Percentiles rank a stretch among this genome's conserved stretches.
Evolutionary conservation across 2,797 vertebrate genomes (phyloP).

Genomic region (Oreonectes daqikongensis): DNA sequence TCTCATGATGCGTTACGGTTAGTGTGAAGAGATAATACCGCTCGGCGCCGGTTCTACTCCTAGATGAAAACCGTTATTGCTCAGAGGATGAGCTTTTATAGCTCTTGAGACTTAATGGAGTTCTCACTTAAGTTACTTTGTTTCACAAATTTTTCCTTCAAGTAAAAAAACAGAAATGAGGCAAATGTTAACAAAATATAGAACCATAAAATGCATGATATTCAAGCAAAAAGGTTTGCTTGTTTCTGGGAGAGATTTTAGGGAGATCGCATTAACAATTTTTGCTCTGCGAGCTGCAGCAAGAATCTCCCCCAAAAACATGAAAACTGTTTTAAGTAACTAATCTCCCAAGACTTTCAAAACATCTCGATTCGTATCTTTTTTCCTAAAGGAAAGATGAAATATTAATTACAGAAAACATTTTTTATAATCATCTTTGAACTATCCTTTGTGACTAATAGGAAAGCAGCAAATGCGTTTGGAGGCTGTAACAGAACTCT

Average conservation of each 20-base stretch:
- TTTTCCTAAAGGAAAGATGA: neutral
- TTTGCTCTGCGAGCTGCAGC: neutral
- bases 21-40: neutral
- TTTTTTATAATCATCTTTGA: neutral
- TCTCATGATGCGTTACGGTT: slow-evolving; percentile 5
- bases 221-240: neutral
- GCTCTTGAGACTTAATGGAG: neutral
- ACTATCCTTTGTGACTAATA: slow-evolving; percentile 9
- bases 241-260: neutral
- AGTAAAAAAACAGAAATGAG: neutral
- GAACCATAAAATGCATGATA: neutral
- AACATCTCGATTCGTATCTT: neutral
- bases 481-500: neutral
- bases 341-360: neutral
- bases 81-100: neutral
- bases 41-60: neutral
- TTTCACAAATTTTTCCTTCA: neutral
- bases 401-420: slow-evolving; percentile 13
- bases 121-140: neutral
- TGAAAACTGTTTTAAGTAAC: neutral
- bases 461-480: slow-evolving; percentile 2
- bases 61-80: neutral
- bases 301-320: neutral
- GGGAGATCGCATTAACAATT: neutral
- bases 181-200: neutral